Percentiles rank a stretch among this genome's conserved stretches.
These are phyloP conservation scores for Diorhabda elongata DNA, from an alignment of 1,140 invertebrate species.

Conservation along the genomic window DNA sequence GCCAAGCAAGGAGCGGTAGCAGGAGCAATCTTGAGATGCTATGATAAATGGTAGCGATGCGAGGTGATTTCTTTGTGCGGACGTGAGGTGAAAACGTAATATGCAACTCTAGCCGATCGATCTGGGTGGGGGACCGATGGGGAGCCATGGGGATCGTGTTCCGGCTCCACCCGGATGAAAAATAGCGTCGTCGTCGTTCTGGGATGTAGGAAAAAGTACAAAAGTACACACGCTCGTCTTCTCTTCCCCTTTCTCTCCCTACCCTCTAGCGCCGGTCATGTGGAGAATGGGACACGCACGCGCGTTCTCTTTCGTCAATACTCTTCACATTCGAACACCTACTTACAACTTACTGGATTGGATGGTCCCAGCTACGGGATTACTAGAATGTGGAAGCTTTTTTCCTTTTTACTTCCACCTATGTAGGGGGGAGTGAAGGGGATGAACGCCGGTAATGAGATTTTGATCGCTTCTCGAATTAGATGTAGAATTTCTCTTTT, in stretches of 20 bases:
- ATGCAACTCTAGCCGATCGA: conserved; percentile 32
- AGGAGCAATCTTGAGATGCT: conserved; percentile 18
- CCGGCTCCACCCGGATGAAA: conserved; percentile 44
- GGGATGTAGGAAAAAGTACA: conserved; percentile 39
- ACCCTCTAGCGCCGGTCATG: conserved; percentile 23
- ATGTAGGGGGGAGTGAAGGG: conserved; percentile 7
- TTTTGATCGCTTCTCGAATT: conserved; percentile 13
- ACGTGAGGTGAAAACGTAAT: conserved; percentile 41
- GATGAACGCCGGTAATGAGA: conserved; percentile 5
- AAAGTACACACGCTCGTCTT: conserved; percentile 38
- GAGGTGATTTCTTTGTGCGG: conserved; percentile 41
- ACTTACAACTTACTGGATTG: conserved; percentile 22
- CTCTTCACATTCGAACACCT: conserved; percentile 44
- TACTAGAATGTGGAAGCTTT: conserved; percentile 4
- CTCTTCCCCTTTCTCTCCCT: conserved; percentile 18
- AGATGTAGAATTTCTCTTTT: conserved; percentile 4
- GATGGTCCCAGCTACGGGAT: conserved; percentile 8
- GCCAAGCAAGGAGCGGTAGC: conserved; percentile 5
- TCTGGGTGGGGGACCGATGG: conserved; percentile 33
- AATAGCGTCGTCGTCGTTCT: conserved; percentile 39
- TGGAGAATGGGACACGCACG: conserved; percentile 39
- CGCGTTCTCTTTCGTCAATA: conserved; percentile 42
- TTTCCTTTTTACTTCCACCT: conserved; percentile 11
- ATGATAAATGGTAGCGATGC: conserved; percentile 40
- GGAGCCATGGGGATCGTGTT: conserved; percentile 24